Evolutionary conservation across 2,113 vertebrate genomes (phyloP).

Genomic region (Microcebus griseorufus): DNA sequence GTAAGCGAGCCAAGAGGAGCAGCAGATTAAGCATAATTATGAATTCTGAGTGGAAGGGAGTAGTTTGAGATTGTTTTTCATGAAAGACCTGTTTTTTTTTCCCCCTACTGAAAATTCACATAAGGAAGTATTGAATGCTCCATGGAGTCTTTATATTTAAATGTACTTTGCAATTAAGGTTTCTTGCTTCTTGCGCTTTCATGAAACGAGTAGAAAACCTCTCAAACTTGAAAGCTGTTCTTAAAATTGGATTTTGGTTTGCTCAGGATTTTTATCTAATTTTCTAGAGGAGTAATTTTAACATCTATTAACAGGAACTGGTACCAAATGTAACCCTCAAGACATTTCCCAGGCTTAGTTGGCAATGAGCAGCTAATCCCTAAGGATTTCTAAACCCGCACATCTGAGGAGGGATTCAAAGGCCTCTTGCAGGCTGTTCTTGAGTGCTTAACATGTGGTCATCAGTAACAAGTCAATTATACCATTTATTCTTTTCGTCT

Average conservation of each 20-base stretch:
- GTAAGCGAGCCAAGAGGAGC: constrained; percentile 85
- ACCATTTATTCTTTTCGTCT: constrained; percentile 61
- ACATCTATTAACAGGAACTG: constrained; percentile 73
- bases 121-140: constrained; percentile 77
- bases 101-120: constrained; percentile 78
- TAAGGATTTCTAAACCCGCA: constrained; percentile 72
- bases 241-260: constrained; percentile 63
- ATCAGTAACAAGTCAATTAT: constrained; percentile 55
- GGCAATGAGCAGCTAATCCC: constrained; percentile 84
- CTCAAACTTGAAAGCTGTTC: constrained; percentile 76
- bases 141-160: constrained; percentile 81
- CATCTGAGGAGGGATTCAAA: constrained; percentile 75
- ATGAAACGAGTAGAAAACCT: constrained; percentile 77
- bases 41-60: constrained; percentile 85
- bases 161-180: constrained; percentile 80
- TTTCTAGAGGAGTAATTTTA: constrained; percentile 69
- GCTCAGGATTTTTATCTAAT: constrained; percentile 68
- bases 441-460: constrained; percentile 59
- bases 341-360: constrained; percentile 77
- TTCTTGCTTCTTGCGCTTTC: constrained; percentile 75
- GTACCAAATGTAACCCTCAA: constrained; percentile 73
- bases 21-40: constrained; percentile 88
- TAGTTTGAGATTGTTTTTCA: constrained; percentile 81
- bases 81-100: constrained; percentile 81
- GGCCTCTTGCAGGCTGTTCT: constrained; percentile 72